These are phyloP conservation scores for Geococcyx californianus DNA, from an alignment of 2,113 vertebrate genomes.

Conservation along the genomic window DNA sequence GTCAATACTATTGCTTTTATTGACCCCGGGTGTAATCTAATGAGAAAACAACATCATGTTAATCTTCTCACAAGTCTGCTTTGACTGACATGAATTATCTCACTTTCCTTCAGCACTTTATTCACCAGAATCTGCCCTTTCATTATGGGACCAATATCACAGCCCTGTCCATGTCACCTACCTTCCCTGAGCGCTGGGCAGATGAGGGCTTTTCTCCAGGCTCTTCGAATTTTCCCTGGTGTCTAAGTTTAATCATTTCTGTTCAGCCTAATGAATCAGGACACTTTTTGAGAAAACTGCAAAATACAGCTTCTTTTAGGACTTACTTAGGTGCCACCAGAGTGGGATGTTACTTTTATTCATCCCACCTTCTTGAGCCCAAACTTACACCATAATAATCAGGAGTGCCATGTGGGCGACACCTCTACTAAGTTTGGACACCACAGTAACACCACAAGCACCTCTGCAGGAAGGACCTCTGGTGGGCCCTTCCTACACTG, in stretches of 20 bases:
- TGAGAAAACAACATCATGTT: slow-evolving; percentile 9
- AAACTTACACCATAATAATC: not conserved
- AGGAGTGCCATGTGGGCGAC: not conserved
- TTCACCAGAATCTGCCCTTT: not conserved
- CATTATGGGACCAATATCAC: not conserved
- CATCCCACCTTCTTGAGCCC: not conserved
- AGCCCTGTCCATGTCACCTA: not conserved
- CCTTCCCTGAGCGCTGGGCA: not conserved
- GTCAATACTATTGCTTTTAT: slow-evolving; percentile 37
- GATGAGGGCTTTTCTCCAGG: not conserved
- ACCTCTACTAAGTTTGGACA: not conserved
- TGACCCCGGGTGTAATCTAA: slow-evolving; percentile 2
- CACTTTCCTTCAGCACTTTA: not conserved
- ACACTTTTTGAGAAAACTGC: not conserved
- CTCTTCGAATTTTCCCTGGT: not conserved
- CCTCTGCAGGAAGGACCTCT: not conserved
- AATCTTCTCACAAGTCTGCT: not conserved
- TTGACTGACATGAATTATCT: not conserved
- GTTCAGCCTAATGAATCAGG: not conserved
- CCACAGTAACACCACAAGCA: not conserved
- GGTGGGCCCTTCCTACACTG: not conserved
- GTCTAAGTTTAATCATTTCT: not conserved
- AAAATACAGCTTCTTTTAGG: not conserved
- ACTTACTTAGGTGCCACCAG: not conserved
- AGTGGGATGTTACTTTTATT: not conserved